Conservation (phyloP, 2,797 vertebrate species). For the Girardinus metallicus region DNA sequence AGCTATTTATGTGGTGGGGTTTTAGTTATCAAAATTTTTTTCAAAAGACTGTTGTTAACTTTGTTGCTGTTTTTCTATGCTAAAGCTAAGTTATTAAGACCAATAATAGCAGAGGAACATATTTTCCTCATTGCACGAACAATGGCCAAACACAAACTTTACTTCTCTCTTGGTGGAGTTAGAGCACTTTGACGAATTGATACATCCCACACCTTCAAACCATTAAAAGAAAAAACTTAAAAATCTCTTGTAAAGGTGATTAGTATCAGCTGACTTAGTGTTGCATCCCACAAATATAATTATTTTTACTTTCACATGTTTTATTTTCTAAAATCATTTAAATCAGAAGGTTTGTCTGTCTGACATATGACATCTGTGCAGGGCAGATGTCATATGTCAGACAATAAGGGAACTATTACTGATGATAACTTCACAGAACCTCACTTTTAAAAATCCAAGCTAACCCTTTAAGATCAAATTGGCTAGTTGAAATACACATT, state of each 20-base stretch:
- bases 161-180: background rate
- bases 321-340: background rate
- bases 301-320: background rate
- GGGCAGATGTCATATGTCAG: background rate
- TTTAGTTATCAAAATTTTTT: background rate
- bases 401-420: background rate
- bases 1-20: background rate
- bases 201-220: background rate
- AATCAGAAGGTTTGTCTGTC: background rate
- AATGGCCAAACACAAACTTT: background rate
- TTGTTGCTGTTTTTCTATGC: background rate
- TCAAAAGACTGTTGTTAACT: background rate
- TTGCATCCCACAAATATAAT: background rate
- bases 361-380: background rate
- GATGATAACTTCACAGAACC: slow-evolving; percentile 1
- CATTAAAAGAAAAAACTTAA: background rate
- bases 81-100: background rate
- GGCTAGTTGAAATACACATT: slow-evolving; percentile 32
- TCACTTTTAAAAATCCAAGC: slow-evolving; percentile 1
- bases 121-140: background rate
- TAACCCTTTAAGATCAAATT: slow-evolving; percentile 14
- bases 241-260: background rate
- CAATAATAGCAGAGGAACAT: background rate
- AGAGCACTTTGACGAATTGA: background rate
- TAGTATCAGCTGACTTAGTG: background rate